Evolutionary conservation across 2,888 invertebrate species (phyloP).

Genomic region (Drosophila quinaria): DNA sequence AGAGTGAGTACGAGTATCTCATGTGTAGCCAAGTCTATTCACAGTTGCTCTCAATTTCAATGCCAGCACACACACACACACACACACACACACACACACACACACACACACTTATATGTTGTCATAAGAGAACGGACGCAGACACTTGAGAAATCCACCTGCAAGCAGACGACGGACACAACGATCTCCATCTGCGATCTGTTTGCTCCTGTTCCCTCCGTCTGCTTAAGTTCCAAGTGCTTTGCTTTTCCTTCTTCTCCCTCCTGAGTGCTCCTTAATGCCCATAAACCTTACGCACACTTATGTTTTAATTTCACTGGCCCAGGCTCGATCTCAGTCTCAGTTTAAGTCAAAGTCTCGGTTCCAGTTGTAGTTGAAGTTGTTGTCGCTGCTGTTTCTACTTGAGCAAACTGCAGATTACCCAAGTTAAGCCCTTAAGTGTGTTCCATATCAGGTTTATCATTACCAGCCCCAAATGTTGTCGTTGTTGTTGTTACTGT

Average conservation of each 20-base stretch:
- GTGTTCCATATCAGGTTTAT: constrained; percentile 81
- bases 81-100: constrained; percentile 15
- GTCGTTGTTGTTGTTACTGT: constrained; percentile 34
- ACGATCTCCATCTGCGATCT: constrained; percentile 70
- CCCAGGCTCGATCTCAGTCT: constrained; percentile 46
- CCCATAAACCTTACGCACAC: constrained; percentile 42
- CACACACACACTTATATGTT: constrained; percentile 13
- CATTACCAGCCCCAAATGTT: constrained; percentile 47
- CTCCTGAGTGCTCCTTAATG: constrained; percentile 19
- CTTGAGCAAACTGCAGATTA: constrained; percentile 77
- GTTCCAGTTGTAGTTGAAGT: constrained; percentile 26
- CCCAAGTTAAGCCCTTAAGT: constrained; percentile 82
- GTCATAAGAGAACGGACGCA: constrained; percentile 68
- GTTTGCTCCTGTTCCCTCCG: constrained; percentile 13
- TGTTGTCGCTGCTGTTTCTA: constrained; percentile 70
- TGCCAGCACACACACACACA: constrained; percentile 18
- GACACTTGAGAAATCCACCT: constrained; percentile 82
- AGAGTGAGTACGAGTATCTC: constrained; percentile 19
- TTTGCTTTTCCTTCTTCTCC: constrained; percentile 1
- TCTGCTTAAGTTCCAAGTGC: constrained; percentile 32
- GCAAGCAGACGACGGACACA: constrained; percentile 51
- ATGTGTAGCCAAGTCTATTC: constrained; percentile 44
- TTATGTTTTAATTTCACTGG: constrained; percentile 73
- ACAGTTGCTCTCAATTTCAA: constrained; percentile 35
- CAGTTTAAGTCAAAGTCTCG: constrained; percentile 35